A percentile compares a stretch with the other conserved stretches of the same genome.
Conservation (phyloP, 2,797 vertebrate genomes). For the Xenentodon cancila region DNA sequence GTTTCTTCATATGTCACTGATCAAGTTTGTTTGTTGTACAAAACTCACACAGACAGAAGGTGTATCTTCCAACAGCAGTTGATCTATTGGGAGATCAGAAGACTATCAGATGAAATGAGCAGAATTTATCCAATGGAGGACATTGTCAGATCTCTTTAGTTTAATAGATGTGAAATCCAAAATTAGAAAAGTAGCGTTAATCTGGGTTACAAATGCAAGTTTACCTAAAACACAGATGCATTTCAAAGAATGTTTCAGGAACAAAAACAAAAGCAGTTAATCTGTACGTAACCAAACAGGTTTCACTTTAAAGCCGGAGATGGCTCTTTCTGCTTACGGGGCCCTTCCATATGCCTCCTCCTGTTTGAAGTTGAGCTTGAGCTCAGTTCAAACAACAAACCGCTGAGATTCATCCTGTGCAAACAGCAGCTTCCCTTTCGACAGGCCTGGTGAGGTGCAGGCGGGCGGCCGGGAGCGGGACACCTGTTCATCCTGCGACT, state of each 20-base stretch:
- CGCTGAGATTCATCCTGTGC: slow-evolving; percentile 21
- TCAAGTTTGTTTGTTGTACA: too few species aligned
- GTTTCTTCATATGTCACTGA: too few species aligned
- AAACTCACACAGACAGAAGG: too few species aligned
- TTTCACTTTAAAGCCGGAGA: slow-evolving; percentile 15
- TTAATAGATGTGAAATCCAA: too few species aligned
- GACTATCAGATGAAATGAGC: too few species aligned
- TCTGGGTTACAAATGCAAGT: too few species aligned
- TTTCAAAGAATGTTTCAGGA: background rate
- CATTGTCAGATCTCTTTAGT: too few species aligned
- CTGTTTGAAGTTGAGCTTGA: slow-evolving; percentile 25
- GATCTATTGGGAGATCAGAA: too few species aligned
- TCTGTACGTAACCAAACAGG: slow-evolving; percentile 15
- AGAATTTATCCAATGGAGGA: too few species aligned
- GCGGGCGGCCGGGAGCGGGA: slow-evolving; percentile 51
- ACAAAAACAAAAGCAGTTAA: background rate
- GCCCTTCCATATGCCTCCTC: slow-evolving; percentile 35
- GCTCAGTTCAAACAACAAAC: slow-evolving; percentile 33
- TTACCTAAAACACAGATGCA: too few species aligned
- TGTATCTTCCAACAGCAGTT: too few species aligned
- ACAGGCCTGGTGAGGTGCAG: slow-evolving; percentile 37
- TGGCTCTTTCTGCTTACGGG: slow-evolving; percentile 18
- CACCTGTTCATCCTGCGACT: slow-evolving; percentile 71
- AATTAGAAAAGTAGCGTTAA: too few species aligned
- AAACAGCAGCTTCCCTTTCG: slow-evolving; percentile 24